Conservation (phyloP, 2,888 invertebrate genomes). For the Koerneria pararmatus region DNA sequence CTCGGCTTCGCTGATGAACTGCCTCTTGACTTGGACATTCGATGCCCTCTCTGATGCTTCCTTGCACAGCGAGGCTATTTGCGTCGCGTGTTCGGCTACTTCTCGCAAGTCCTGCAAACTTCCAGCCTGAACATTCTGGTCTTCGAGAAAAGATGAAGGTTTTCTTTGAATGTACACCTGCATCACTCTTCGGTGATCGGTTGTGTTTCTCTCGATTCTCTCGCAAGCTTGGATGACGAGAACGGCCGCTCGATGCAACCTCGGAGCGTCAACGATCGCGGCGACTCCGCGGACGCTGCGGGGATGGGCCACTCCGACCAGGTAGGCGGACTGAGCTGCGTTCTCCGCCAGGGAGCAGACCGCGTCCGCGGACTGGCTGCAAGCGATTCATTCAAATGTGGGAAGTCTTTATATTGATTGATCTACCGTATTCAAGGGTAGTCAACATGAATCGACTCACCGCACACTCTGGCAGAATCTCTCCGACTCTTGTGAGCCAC, state of each 20-base stretch:
- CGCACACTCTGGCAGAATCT: conserved; percentile 73
- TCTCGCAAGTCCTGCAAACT: conserved; percentile 72
- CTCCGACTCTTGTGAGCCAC: conserved; percentile 72
- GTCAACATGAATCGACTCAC: conserved; percentile 64
- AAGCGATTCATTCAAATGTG: background rate
- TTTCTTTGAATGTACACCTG: background rate
- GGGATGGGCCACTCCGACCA: conserved; percentile 87
- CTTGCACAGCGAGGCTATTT: conserved; percentile 89
- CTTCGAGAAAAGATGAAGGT: too few species aligned
- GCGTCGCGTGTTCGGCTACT: conserved; percentile 91
- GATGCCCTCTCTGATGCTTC: conserved; percentile 83
- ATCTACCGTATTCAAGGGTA: conserved; percentile 16
- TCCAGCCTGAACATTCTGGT: too few species aligned
- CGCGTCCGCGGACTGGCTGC: conserved; percentile 75
- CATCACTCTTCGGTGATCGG: conserved; percentile 23
- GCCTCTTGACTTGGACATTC: conserved; percentile 65
- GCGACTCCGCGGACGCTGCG: conserved; percentile 77
- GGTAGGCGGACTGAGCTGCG: conserved; percentile 85
- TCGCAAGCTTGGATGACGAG: conserved; percentile 86
- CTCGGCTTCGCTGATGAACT: conserved; percentile 94
- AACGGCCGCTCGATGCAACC: conserved; percentile 80
- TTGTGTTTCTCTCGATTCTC: conserved; percentile 38
- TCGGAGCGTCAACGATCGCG: conserved; percentile 82
- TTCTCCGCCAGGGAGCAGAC: conserved; percentile 88
- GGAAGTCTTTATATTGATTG: background rate